Percentiles rank a stretch among this genome's conserved stretches.
phyloP scores from a whole-genome alignment of 2,888 invertebrate genomes.

The Eupelmus urozonus region DNA sequence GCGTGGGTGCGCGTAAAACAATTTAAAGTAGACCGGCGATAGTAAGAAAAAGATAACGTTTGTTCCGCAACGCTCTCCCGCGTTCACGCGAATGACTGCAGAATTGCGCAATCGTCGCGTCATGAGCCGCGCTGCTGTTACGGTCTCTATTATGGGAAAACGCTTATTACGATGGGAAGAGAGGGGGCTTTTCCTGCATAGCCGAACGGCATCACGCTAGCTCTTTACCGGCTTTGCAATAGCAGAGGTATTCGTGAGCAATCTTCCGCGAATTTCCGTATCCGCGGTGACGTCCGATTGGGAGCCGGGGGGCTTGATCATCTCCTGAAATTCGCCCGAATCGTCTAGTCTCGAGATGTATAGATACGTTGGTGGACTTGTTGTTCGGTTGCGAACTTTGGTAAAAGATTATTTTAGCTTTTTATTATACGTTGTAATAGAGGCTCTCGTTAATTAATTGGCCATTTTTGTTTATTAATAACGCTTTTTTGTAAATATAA shows the following conservation, averaged over 20 bases:
- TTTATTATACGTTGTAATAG: too few relatives aligned
- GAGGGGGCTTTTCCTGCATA: too few relatives aligned
- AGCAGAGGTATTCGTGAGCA: neutral
- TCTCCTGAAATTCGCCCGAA: constrained; percentile 20
- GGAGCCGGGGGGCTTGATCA: constrained; percentile 18
- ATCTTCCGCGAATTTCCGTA: constrained; percentile 39
- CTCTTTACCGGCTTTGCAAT: too few relatives aligned
- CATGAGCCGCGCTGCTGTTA: neutral
- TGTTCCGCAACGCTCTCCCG: constrained; percentile 23
- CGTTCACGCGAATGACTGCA: neutral
- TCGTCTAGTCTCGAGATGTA: too few relatives aligned
- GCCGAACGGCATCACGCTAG: too few relatives aligned
- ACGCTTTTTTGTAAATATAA: too few relatives aligned
- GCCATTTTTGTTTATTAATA: too few relatives aligned
- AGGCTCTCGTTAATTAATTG: too few relatives aligned
- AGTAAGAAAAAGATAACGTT: constrained; percentile 34
- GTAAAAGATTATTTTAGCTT: too few relatives aligned
- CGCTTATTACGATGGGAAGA: constrained; percentile 9
- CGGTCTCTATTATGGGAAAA: constrained; percentile 12
- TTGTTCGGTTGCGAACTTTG: too few relatives aligned
- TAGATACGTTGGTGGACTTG: too few relatives aligned
- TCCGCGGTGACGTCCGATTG: constrained; percentile 38
- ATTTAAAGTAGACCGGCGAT: constrained; percentile 38
- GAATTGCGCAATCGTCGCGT: constrained; percentile 41
- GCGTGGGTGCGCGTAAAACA: constrained; percentile 9